Evolutionary conservation across 2,113 vertebrate species (phyloP).

Genomic region (Athene noctua): DNA sequence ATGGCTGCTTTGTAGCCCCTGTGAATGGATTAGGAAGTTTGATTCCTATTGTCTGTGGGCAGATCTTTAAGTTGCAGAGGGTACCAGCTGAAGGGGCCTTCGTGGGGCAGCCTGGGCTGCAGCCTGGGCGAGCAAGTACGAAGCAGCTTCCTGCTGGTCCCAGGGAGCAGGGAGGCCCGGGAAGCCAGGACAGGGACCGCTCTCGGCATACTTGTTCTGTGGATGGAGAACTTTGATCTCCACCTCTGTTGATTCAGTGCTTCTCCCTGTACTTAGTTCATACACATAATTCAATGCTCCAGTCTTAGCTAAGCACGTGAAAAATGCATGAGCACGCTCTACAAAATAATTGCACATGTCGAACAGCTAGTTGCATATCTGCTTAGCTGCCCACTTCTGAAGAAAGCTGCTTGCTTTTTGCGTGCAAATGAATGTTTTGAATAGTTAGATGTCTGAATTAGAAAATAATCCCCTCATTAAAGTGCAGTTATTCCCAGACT

Average conservation of each 20-base stretch:
- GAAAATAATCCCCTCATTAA: slow-evolving; percentile 4
- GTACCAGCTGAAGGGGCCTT: neutral
- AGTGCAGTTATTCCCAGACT: slow-evolving; percentile 22
- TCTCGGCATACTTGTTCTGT: neutral
- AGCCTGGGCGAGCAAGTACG: neutral
- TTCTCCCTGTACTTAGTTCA: neutral
- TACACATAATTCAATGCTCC: neutral
- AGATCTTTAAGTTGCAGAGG: neutral
- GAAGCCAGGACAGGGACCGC: neutral
- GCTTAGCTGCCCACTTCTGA: neutral
- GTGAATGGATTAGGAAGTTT: neutral
- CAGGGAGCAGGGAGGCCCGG: neutral
- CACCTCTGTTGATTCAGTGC: neutral
- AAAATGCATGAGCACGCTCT: neutral
- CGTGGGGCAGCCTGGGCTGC: neutral
- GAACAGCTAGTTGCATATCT: neutral
- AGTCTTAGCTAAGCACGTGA: neutral
- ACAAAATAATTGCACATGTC: neutral
- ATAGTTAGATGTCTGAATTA: neutral
- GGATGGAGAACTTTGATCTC: neutral
- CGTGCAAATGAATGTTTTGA: neutral
- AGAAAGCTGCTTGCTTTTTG: neutral
- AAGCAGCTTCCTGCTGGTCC: neutral
- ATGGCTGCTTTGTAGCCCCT: neutral
- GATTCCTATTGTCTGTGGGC: neutral